Evolutionary conservation across 1,140 invertebrate genomes (phyloP).

Genomic region (Bombus impatiens): DNA sequence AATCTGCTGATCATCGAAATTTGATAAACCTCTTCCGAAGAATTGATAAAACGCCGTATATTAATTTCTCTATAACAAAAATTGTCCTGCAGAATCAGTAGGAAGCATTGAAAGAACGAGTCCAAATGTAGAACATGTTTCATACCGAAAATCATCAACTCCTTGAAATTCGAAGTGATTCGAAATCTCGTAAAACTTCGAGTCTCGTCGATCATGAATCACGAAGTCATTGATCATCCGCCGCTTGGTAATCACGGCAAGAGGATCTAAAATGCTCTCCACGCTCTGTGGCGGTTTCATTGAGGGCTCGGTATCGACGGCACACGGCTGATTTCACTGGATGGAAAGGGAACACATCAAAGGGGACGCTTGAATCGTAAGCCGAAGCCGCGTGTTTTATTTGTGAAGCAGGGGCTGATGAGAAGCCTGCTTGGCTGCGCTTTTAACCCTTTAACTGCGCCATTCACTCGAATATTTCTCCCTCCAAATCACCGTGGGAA

Average conservation of each 20-base stretch:
- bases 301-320: not conserved
- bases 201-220: not conserved
- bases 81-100: too few relatives aligned
- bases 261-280: not conserved
- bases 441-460: constrained; percentile 41
- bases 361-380: constrained; percentile 31
- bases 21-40: too few relatives aligned
- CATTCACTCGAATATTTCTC: not conserved
- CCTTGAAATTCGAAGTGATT: not conserved
- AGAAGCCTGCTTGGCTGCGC: constrained; percentile 15
- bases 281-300: not conserved
- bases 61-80: too few relatives aligned
- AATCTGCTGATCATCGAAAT: not conserved
- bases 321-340: constrained; percentile 11
- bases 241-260: not conserved
- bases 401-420: constrained; percentile 19
- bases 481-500: not conserved
- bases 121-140: too few relatives aligned
- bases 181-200: not conserved
- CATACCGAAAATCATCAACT: too few relatives aligned
- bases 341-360: constrained; percentile 6
- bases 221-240: not conserved
- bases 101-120: too few relatives aligned
- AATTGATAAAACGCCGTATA: too few relatives aligned
- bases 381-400: constrained; percentile 17